Conservation (phyloP, 1,140 invertebrate genomes). For the Drosophila yakuba region DNA sequence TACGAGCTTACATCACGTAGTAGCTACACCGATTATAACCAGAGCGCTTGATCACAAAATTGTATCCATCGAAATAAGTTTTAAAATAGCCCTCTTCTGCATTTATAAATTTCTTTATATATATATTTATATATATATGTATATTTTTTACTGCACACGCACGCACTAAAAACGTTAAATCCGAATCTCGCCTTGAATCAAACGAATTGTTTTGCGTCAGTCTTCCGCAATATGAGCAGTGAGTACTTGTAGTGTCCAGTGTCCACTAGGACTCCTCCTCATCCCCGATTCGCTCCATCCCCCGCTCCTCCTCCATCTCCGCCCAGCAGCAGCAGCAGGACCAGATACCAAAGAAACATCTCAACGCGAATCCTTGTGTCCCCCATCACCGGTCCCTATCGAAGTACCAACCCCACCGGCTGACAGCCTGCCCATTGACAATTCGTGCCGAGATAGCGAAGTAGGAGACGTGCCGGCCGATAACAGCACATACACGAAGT, state of each 20-base stretch:
- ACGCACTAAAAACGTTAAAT: slow-evolving; percentile 20
- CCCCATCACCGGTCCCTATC: background rate
- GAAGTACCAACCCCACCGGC: background rate
- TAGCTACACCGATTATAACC: slow-evolving; percentile 12
- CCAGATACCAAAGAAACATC: background rate
- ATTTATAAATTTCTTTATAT: slow-evolving; percentile 20
- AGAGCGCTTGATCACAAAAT: slow-evolving; percentile 19
- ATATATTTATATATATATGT: slow-evolving; percentile 15
- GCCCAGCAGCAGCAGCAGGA: slow-evolving; percentile 4
- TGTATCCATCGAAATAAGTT: slow-evolving; percentile 18
- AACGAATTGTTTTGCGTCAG: slow-evolving; percentile 13
- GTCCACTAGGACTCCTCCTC: slow-evolving; percentile 1
- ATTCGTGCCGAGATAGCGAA: slow-evolving; percentile 27
- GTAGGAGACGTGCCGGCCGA: slow-evolving; percentile 27
- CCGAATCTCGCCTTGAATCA: background rate
- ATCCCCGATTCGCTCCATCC: slow-evolving; percentile 2
- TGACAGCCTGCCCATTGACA: slow-evolving; percentile 15
- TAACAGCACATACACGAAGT: slow-evolving; percentile 18
- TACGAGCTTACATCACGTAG: slow-evolving; percentile 19
- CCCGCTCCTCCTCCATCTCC: slow-evolving; percentile 4
- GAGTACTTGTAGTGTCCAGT: slow-evolving; percentile 50
- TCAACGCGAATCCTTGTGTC: background rate
- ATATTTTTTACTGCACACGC: slow-evolving; percentile 35
- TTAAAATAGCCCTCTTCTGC: slow-evolving; percentile 11
- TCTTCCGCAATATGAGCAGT: slow-evolving; percentile 78